These are phyloP conservation scores for Sylvilagus bachmani DNA, from an alignment of 2,113 vertebrate genomes.

Conservation along the genomic window DNA sequence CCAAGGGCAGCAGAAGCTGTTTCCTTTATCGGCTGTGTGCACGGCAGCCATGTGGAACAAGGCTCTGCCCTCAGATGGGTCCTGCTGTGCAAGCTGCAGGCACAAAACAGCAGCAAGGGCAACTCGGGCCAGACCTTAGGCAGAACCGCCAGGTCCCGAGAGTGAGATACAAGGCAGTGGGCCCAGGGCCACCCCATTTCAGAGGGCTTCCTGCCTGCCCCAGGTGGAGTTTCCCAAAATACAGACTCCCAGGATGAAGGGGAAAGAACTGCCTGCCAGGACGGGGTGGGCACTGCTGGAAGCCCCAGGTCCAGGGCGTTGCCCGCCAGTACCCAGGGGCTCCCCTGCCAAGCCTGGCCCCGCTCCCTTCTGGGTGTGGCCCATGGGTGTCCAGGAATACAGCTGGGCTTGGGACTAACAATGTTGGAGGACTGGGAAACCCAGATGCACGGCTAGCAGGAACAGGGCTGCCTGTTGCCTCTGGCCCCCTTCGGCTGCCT, in stretches of 20 bases:
- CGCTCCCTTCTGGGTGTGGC: background rate
- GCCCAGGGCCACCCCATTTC: background rate
- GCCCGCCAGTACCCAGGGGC: background rate
- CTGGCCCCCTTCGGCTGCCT: background rate
- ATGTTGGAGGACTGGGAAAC: background rate
- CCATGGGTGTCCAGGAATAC: background rate
- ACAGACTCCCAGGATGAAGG: background rate
- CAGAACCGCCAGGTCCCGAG: background rate
- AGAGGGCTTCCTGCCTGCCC: background rate
- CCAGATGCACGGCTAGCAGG: background rate
- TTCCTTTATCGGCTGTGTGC: background rate
- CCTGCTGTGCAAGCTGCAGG: background rate
- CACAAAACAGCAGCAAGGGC: background rate
- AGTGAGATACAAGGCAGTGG: background rate
- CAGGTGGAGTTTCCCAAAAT: background rate
- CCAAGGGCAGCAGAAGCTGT: background rate
- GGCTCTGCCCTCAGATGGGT: background rate
- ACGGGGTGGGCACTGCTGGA: background rate
- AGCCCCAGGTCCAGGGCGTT: background rate
- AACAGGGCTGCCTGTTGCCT: background rate
- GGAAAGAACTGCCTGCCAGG: background rate
- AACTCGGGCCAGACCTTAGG: background rate
- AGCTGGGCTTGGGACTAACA: background rate
- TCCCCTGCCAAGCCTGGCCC: background rate
- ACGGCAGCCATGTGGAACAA: background rate